phyloP scores from a whole-genome alignment of 2,888 invertebrate species.

The Drosophila paucipuncta region DNA sequence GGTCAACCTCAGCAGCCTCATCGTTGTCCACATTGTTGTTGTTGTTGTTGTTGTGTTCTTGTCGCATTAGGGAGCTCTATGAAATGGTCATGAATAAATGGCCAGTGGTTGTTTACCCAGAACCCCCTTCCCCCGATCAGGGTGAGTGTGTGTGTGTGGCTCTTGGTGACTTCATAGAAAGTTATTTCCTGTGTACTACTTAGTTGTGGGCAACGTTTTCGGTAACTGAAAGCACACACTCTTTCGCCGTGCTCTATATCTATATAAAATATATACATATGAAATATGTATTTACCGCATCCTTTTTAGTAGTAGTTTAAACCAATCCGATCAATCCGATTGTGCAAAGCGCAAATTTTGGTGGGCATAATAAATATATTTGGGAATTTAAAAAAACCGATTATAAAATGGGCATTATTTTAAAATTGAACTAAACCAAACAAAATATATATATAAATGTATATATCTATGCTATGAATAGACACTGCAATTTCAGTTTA shows the following conservation, averaged over 20 bases:
- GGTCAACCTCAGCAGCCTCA: conserved; percentile 49
- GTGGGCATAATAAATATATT: neutral
- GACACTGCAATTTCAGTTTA: neutral
- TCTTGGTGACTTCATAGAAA: conserved; percentile 17
- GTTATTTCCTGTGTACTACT: conserved; percentile 50
- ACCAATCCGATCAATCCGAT: conserved; percentile 6
- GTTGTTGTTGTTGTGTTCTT: conserved; percentile 47
- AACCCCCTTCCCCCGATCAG: conserved; percentile 10
- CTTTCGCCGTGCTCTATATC: conserved; percentile 24
- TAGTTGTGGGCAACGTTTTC: conserved; percentile 51
- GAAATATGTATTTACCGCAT: neutral
- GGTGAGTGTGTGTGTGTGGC: conserved; percentile 28
- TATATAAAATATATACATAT: neutral
- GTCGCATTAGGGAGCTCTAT: conserved; percentile 47
- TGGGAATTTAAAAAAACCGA: neutral
- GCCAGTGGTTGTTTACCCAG: conserved; percentile 47
- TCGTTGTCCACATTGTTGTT: conserved; percentile 43
- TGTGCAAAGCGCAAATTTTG: conserved; percentile 1
- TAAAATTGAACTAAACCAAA: neutral
- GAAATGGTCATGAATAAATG: conserved; percentile 75
- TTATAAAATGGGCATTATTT: neutral
- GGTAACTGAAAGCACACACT: conserved; percentile 75
- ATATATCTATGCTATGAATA: neutral
- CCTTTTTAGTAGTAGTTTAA: conserved; percentile 10
- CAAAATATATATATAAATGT: neutral